phyloP scores from a whole-genome alignment of 1,140 invertebrate genomes.

The Camponotus vicinus region DNA sequence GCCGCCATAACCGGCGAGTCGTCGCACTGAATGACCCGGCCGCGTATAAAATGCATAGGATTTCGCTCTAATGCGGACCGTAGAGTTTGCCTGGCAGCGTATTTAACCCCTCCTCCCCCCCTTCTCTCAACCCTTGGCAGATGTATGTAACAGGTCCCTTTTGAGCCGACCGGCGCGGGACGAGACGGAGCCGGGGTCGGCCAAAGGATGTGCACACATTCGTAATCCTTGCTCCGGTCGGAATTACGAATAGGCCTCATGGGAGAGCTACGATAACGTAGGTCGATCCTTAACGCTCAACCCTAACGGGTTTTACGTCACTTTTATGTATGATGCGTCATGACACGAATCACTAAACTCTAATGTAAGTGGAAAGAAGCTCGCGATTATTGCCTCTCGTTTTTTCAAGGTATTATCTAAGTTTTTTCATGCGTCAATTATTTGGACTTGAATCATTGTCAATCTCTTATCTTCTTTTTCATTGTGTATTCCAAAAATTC shows the following conservation, averaged over 20 bases:
- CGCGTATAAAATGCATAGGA: slow-evolving; percentile 86
- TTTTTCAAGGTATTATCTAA: not conserved
- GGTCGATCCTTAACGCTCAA: slow-evolving; percentile 54
- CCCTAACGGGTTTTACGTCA: slow-evolving; percentile 14
- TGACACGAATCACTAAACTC: not conserved
- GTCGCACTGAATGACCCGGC: slow-evolving; percentile 80
- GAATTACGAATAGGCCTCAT: slow-evolving; percentile 70
- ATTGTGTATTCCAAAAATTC: not conserved
- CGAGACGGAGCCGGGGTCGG: slow-evolving; percentile 73
- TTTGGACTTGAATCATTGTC: not conserved
- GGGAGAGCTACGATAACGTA: slow-evolving; percentile 52
- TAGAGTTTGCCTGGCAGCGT: slow-evolving; percentile 79
- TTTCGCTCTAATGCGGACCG: slow-evolving; percentile 80
- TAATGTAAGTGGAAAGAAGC: not conserved
- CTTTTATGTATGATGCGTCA: not conserved
- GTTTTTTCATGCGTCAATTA: not conserved
- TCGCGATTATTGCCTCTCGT: not conserved
- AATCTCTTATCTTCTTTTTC: not conserved
- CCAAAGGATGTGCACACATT: slow-evolving; percentile 66
- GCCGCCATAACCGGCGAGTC: slow-evolving; percentile 76
- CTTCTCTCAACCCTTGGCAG: slow-evolving; percentile 43
- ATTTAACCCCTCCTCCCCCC: slow-evolving; percentile 73
- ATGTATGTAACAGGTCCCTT: slow-evolving; percentile 83
- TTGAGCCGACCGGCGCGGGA: slow-evolving; percentile 75
- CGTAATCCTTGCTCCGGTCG: slow-evolving; percentile 70